Evolutionary conservation across 92 coral and sea anemone species (phyloP).

Genomic region (Hydrozoanthus gracilis): DNA sequence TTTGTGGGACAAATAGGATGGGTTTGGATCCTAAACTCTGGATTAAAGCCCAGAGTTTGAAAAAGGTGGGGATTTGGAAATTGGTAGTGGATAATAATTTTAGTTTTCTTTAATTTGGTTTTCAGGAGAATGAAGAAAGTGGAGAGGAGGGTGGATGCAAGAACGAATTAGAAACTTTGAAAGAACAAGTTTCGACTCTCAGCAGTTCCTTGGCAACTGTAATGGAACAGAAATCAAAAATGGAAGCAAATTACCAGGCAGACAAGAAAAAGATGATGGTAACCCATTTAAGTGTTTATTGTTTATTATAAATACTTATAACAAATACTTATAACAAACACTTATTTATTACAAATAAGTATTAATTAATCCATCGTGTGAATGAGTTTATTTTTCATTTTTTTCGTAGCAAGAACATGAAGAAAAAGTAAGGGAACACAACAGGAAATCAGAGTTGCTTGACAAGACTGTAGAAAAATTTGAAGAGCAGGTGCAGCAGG

Average conservation of each 20-base stretch:
- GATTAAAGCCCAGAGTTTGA: no score
- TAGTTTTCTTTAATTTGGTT: no score
- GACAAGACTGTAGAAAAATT: conserved; percentile 61
- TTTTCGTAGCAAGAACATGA: conserved; percentile 89
- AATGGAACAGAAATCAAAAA: conserved; percentile 95
- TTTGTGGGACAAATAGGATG: no score
- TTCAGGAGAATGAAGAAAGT: conserved; percentile 18
- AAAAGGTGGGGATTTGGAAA: no score
- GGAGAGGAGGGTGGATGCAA: conserved; percentile 16
- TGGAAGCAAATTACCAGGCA: conserved; percentile 95
- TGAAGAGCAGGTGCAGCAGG: conserved; percentile 88
- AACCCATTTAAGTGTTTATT: background rate
- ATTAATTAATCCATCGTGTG: no score
- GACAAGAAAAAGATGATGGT: conserved; percentile 97
- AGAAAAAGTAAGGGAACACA: conserved; percentile 63
- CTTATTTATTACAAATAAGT: no score
- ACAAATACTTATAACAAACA: background rate
- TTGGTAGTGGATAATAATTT: no score
- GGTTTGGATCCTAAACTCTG: no score
- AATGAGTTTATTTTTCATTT: background rate
- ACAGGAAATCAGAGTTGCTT: conserved; percentile 62
- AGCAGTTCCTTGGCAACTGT: conserved; percentile 86
- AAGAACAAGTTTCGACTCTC: conserved; percentile 76
- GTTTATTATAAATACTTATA: background rate
- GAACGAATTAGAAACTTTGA: conserved; percentile 44